Evolutionary conservation across 2,797 vertebrate genomes (phyloP).

Genomic region (Sylvia borin): DNA sequence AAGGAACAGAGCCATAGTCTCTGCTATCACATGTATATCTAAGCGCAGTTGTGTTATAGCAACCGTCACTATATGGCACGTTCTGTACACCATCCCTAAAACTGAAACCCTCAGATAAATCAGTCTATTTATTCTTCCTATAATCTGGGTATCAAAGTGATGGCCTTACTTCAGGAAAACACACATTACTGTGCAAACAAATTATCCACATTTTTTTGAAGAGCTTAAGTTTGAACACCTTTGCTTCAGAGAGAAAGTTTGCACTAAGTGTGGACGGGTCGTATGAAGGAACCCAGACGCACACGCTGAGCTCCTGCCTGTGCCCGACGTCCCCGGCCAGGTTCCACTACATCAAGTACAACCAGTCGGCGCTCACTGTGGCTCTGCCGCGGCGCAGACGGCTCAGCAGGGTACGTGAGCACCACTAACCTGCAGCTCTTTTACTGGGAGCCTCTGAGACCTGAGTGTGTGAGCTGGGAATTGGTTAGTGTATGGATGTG

Average conservation of each 20-base stretch:
- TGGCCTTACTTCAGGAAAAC: background rate
- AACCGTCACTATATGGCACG: fast-evolving
- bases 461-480: background rate
- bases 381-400: constrained; percentile 22
- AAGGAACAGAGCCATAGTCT: fast-evolving
- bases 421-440: fast-evolving
- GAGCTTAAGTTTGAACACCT: background rate
- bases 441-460: background rate
- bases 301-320: constrained; percentile 46
- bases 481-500: background rate
- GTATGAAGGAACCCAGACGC: constrained; percentile 68
- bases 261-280: constrained; percentile 79
- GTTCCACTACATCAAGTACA: constrained; percentile 82
- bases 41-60: background rate
- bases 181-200: background rate
- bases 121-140: background rate
- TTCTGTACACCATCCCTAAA: background rate
- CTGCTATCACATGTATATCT: background rate
- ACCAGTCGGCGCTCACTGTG: constrained; percentile 33
- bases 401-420: constrained; percentile 48
- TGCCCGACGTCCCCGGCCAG: background rate
- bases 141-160: background rate
- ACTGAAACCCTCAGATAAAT: background rate
- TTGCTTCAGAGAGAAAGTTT: constrained; percentile 72
- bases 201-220: background rate